These are phyloP conservation scores for Branchinecta lindahli DNA, from an alignment of 1,140 invertebrate species.

Conservation along the genomic window DNA sequence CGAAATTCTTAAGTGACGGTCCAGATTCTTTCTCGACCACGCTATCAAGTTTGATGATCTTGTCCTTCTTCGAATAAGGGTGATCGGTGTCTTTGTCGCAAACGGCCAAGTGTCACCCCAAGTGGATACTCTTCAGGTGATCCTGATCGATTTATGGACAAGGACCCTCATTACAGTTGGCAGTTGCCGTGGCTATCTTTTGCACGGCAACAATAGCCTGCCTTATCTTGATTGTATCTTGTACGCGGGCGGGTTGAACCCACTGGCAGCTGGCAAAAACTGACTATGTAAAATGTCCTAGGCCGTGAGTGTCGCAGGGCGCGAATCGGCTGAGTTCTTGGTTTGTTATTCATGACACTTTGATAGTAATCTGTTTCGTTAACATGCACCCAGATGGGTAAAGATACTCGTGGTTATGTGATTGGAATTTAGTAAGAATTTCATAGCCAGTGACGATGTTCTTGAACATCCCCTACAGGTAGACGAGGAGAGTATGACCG, in stretches of 20 bases:
- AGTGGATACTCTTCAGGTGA: not conserved
- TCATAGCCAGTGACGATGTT: too few relatives aligned
- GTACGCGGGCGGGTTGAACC: not conserved
- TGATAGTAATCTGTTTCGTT: too few relatives aligned
- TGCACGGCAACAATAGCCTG: not conserved
- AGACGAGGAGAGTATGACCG: too few relatives aligned
- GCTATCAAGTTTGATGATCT: not conserved
- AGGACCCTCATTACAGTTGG: constrained; percentile 1
- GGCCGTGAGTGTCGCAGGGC: too few relatives aligned
- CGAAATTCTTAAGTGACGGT: too few relatives aligned
- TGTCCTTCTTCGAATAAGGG: constrained; percentile 6
- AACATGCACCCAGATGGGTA: too few relatives aligned
- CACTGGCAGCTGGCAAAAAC: not conserved
- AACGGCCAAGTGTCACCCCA: not conserved
- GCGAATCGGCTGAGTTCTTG: too few relatives aligned
- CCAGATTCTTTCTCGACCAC: too few relatives aligned
- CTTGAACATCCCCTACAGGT: too few relatives aligned
- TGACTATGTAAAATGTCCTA: not conserved
- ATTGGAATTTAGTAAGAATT: too few relatives aligned
- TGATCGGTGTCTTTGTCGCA: constrained; percentile 1
- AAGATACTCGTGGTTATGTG: too few relatives aligned
- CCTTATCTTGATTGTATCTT: constrained; percentile 9
- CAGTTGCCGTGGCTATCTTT: not conserved
- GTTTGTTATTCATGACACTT: too few relatives aligned
- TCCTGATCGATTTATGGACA: constrained; percentile 8